Base-by-base conservation (phyloP, 2,113 vertebrate species). In the Loxodonta africana region DNA sequence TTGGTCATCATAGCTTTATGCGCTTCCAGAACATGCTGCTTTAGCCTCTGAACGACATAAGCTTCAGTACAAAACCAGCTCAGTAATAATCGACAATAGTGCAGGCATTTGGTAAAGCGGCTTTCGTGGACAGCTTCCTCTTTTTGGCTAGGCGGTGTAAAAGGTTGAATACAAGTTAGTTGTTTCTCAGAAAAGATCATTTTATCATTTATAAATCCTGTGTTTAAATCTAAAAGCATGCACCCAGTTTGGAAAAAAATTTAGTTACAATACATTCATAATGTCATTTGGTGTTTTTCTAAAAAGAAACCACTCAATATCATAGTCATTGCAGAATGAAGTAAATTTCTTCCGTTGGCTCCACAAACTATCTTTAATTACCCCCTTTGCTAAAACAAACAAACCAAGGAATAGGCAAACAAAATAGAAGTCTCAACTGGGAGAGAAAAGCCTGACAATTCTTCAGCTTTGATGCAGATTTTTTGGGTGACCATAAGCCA, bases 201-300 rank as follows among this genome's bases (percentile, higher is more conserved):
- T 57, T 62, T n/a, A 62, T 30, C 65, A 78, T 0, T 90, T 91
- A 90, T 91, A 90, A 60, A 83, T 37, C 9, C 17, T 80, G 15
- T 95, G 91, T 37, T 28, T 76, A 90, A 94, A 85, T 74, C 30
- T 73, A 28, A 92, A 96, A 83, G 1, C 41, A 73, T 25, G 21
- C 4, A 33, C 15, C 46, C 41, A 53, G 4, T 10, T 90, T n/a
- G 26, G 17, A 83, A 88, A 87, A 23, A 81, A 93, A 53, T 90
- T 37, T 82, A 48, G 30, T 94, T 95, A 28, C 18, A 78, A 69
- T 78, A 51, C 94, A 94, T 84, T 92, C 33, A 63, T 53, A n/a
- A 83, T 53, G 14, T 37, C 25, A 81, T 6, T 41, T 92, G 33
- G 17, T 82, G 18, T 82, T 90, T 85, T 88, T 73, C 21, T 62